Evolutionary conservation across 2,797 vertebrate species (phyloP).

Genomic region (Danionella dracula): DNA sequence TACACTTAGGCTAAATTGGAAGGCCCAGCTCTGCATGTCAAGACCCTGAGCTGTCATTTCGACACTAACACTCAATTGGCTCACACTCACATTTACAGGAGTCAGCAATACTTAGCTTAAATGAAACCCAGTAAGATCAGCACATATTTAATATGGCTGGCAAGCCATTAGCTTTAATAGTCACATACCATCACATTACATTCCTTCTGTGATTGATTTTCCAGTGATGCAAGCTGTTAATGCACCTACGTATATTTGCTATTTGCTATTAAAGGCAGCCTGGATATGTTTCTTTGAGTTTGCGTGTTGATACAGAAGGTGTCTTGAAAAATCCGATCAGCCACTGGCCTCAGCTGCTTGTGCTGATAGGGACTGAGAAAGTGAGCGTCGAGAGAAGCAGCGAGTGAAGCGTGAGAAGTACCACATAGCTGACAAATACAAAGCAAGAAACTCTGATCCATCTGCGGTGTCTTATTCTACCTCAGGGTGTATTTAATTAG

Average conservation of each 20-base stretch:
- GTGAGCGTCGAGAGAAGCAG: constrained; percentile 27
- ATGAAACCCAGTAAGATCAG: constrained; percentile 8
- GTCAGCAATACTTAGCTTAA: constrained; percentile 23
- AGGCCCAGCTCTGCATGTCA: constrained; percentile 40
- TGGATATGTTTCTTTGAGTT: constrained; percentile 31
- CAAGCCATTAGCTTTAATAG: constrained; percentile 8
- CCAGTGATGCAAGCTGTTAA: constrained; percentile 1
- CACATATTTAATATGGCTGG: constrained; percentile 14
- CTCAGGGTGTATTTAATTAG: no score
- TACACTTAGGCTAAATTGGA: constrained; percentile 43
- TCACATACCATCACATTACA: constrained; percentile 3
- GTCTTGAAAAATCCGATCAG: no score
- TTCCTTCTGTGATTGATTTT: neutral
- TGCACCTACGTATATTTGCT: constrained; percentile 2
- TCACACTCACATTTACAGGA: constrained; percentile 19
- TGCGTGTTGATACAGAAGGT: constrained; percentile 34
- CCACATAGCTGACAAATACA: no score
- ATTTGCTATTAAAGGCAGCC: constrained; percentile 33
- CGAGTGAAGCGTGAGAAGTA: no score
- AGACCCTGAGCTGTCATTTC: constrained; percentile 36
- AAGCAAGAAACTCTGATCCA: constrained; percentile 32
- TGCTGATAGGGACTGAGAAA: constrained; percentile 51
- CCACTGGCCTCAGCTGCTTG: constrained; percentile 56
- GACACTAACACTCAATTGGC: constrained; percentile 17
- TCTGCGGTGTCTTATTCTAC: no score